Percentiles rank a stretch among this genome's conserved stretches.
Evolutionary conservation across 2,797 vertebrate genomes (phyloP).

Genomic region (Amazonetta brasiliensis): DNA sequence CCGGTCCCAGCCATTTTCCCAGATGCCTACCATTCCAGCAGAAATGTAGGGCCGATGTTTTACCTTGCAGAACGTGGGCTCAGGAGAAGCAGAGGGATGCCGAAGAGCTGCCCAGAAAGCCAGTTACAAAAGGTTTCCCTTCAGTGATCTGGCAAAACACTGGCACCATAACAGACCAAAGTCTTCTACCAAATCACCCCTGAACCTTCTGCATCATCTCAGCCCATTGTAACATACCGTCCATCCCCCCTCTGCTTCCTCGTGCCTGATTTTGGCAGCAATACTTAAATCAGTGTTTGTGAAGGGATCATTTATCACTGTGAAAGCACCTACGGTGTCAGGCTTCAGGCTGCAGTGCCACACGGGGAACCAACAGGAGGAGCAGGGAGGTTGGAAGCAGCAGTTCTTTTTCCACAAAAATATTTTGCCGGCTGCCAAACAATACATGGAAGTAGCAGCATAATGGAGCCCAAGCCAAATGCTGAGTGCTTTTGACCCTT

Average conservation of each 20-base stretch:
- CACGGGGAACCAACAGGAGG: not conserved
- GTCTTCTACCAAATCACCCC: not conserved
- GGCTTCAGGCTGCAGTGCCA: not conserved
- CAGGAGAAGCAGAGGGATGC: not conserved
- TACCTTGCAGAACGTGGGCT: not conserved
- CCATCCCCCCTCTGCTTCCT: not conserved
- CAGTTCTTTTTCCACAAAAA: not conserved
- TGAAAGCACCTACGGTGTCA: accelerated
- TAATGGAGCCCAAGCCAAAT: not conserved
- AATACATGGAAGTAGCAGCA: constrained; percentile 25
- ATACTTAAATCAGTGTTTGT: not conserved
- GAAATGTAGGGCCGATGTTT: not conserved
- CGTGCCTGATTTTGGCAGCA: not conserved
- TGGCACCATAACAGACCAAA: not conserved
- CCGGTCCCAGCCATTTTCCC: not conserved
- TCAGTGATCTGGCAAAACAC: not conserved
- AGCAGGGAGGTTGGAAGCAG: not conserved
- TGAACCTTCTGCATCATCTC: not conserved
- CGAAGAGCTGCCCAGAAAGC: not conserved
- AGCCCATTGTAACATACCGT: not conserved
- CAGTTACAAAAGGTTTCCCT: not conserved
- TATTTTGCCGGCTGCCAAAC: constrained; percentile 25
- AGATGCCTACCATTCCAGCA: not conserved
- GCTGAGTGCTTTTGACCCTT: not conserved
- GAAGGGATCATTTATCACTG: not conserved